Evolutionary conservation across 2,113 vertebrate genomes (phyloP), one percentile per base, ranked within the genome.

Genomic region (Pithys albifrons): DNA sequence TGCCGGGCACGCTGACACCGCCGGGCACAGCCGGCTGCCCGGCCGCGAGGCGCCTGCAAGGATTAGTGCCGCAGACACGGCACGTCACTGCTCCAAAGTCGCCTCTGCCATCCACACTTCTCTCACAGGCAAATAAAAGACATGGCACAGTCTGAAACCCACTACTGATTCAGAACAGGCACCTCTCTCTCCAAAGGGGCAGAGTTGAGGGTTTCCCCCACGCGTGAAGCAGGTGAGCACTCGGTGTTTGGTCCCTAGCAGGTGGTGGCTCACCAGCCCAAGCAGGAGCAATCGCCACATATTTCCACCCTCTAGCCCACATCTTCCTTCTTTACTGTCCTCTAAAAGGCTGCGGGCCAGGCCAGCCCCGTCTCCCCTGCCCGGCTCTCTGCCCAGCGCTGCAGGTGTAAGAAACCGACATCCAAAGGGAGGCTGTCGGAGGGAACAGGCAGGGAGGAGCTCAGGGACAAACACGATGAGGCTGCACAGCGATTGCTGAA

Each of bases 161-260:
- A 20, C 1, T 0, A 14, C 9, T 7, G 17, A 9, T 64, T 75
- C 58, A 29, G 18, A 66, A 59, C 19, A 31, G 28, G 19, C 7
- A 14, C 14, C 41, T 55, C 20, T 19, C 41, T 55, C 20, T 19
- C 18, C 19, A 80, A 10, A 55, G 11, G 4, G 5, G 13, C 65
- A 10, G 39, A 48, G 29, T 1, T 31, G 28, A 70, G 37, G 35
- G 66, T n/a, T 13, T 12, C 7, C 23, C 20, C 35, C 19, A 19
- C 0, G 0, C 5, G 0, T 27, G 14, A 45, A n/a, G 66, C 45
- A 27, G 19, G 14, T 9, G 4, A 73, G 27, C 7, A 1, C 3
- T 12, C 11, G 0, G 0, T 23, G 11, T 48, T 39, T 6, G 35
- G 54, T 65, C 49, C 11, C 61, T 23, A 29, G 59, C 46, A 52